These are phyloP conservation scores for Leistus spinibarbis DNA, from an alignment of 2,888 invertebrate species.

Conservation along the genomic window DNA sequence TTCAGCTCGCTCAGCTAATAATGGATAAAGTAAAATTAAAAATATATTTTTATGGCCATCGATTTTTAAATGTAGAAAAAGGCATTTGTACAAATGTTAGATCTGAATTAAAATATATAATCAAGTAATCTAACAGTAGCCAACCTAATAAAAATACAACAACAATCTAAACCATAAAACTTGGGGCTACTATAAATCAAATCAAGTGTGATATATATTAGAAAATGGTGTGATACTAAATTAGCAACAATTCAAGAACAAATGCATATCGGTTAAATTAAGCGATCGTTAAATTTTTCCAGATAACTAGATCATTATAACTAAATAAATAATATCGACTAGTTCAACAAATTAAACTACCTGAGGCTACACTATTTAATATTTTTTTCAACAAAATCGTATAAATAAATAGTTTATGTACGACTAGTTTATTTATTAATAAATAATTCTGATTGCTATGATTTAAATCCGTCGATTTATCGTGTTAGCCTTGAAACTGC, in stretches of 20 bases:
- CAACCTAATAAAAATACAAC: background rate
- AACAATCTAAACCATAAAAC: background rate
- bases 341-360: background rate
- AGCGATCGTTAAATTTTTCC: too few species aligned
- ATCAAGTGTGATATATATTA: background rate
- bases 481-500: conserved; percentile 11
- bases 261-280: too few species aligned
- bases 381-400: background rate
- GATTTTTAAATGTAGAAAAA: too few species aligned
- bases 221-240: background rate
- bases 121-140: background rate
- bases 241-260: too few species aligned
- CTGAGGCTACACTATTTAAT: background rate
- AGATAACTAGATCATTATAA: too few species aligned
- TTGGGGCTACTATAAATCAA: background rate
- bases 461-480: conserved; percentile 35
- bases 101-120: background rate
- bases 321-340: background rate
- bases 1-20: too few species aligned
- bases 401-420: background rate
- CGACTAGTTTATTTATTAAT: background rate
- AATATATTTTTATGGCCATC: too few species aligned
- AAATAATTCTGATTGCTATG: conserved; percentile 1
- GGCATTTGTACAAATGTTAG: too few species aligned
- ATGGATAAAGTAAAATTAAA: too few species aligned